A percentile compares a stretch with the other conserved stretches of the same genome.
phyloP scores from a whole-genome alignment of 35 echinoderm and acorn worm genomes.

The Apostichopus japonicus region DNA sequence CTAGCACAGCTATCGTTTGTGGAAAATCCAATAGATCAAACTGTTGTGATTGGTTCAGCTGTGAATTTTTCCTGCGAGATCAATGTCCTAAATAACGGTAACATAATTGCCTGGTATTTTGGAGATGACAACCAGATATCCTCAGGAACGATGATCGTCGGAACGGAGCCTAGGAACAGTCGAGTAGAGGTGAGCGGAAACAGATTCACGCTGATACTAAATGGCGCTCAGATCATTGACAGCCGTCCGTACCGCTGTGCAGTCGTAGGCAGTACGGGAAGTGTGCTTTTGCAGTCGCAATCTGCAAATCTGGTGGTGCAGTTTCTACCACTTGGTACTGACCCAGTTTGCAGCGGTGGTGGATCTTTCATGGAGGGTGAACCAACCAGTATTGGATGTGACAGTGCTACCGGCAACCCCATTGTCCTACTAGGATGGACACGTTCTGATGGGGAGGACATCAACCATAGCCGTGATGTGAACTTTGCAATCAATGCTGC shows the following conservation, averaged over 20 bases:
- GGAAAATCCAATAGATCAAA: not conserved
- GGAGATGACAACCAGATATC: not conserved
- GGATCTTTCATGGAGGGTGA: not conserved
- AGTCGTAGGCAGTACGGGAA: not conserved
- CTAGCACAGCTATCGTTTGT: not conserved
- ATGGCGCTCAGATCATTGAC: not conserved
- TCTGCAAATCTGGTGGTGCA: not conserved
- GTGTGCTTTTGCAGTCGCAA: not conserved
- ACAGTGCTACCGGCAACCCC: not conserved
- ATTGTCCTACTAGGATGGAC: not conserved
- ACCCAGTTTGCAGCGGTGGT: not conserved
- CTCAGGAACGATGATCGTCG: not conserved
- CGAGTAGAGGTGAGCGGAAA: not conserved
- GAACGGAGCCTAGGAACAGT: not conserved
- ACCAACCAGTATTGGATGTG: not conserved
- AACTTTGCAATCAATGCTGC: not conserved
- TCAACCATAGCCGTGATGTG: not conserved
- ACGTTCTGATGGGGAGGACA: not conserved
- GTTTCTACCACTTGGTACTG: not conserved
- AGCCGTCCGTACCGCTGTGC: not conserved
- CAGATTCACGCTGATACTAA: not conserved
- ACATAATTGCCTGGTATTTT: not conserved
- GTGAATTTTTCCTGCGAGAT: not conserved
- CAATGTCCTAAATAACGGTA: not conserved
- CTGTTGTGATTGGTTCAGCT: not conserved